These are phyloP conservation scores for Sinelater perroti DNA, from an alignment of 2,888 invertebrate species.

Conservation along the genomic window DNA sequence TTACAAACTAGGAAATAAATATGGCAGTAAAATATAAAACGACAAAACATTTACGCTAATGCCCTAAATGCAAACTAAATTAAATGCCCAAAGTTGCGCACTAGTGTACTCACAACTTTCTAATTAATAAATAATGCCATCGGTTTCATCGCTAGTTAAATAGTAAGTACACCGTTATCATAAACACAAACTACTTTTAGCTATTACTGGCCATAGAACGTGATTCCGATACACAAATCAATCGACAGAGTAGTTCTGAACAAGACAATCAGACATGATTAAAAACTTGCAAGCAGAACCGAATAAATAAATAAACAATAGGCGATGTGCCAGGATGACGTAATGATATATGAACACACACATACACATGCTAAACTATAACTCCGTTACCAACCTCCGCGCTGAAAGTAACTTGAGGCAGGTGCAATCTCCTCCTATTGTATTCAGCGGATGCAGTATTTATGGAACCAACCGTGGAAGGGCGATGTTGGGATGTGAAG, in stretches of 20 bases:
- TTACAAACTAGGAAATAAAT: slow-evolving; percentile 39
- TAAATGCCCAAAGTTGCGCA: slow-evolving; percentile 29
- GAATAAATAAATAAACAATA: slow-evolving; percentile 29
- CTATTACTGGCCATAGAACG: slow-evolving; percentile 32
- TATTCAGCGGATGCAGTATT: slow-evolving; percentile 66
- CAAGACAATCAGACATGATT: not conserved
- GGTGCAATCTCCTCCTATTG: slow-evolving; percentile 70
- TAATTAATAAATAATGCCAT: slow-evolving; percentile 1
- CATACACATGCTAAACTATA: slow-evolving; percentile 69
- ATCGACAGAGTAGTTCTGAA: not conserved
- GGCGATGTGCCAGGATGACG: slow-evolving; percentile 6
- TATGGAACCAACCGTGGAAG: slow-evolving; percentile 77
- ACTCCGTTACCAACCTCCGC: slow-evolving; percentile 93
- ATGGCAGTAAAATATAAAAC: slow-evolving; percentile 34
- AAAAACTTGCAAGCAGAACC: slow-evolving; percentile 2
- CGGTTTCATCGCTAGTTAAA: too few relatives aligned
- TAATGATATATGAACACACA: slow-evolving; percentile 12
- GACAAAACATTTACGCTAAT: slow-evolving; percentile 26
- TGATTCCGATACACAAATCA: too few relatives aligned
- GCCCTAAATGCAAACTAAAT: slow-evolving; percentile 34
- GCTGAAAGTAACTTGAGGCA: slow-evolving; percentile 86
- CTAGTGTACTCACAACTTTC: slow-evolving; percentile 1
- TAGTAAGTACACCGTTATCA: slow-evolving; percentile 1
- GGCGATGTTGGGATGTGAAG: slow-evolving; percentile 60
- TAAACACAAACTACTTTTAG: slow-evolving; percentile 11